Evolutionary conservation across 2,888 invertebrate species (phyloP), one percentile per base, ranked within the genome.

Genomic region (Arrhopalites spinosus): DNA sequence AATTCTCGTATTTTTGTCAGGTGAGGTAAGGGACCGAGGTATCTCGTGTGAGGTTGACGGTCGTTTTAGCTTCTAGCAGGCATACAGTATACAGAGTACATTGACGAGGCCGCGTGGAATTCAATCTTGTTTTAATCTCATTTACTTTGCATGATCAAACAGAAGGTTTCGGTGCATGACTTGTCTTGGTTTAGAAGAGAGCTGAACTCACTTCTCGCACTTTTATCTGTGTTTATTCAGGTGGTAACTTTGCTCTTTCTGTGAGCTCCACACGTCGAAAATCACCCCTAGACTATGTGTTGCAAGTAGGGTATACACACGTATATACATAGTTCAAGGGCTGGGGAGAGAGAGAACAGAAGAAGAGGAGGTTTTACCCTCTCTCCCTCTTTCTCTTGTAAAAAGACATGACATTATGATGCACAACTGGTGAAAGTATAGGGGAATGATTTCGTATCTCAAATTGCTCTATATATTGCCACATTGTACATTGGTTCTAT

Each of bases 181-280:
- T 63, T 63, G 66, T 50, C 73, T 47, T 29, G 27, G 73, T 43
- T 43, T 20, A 23, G 59, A 17, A 11, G 36, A 36, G 36, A 29
- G 64, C 45, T 59, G 66, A 56, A 71, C 61, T 75, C 70, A 53
- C 64, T 59, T 59, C 56, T 53, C 64, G 43, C 74, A 76, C 76
- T 79, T 80, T 82, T 82, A 82, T 82, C 82, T 82, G 72, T 82
- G 80, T 82, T 82, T 82, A 81, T 81, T 82, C 82, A 82, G 82
- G 80, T 82, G 82, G 78, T 70, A 79, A 77, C 73, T 78, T 78
- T 68, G 61, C 36, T 69, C 67, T 25, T 30, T 69, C 50, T 17
- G 30, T 59, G 27, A 45, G 59, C 43, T 71, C 23, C 43, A 20
- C 17, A 30, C 36, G 43, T 30, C 36, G 59, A 71, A 71, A 71